Conservation (phyloP, 2,113 vertebrate genomes). For the Apodemus speciosus region DNA sequence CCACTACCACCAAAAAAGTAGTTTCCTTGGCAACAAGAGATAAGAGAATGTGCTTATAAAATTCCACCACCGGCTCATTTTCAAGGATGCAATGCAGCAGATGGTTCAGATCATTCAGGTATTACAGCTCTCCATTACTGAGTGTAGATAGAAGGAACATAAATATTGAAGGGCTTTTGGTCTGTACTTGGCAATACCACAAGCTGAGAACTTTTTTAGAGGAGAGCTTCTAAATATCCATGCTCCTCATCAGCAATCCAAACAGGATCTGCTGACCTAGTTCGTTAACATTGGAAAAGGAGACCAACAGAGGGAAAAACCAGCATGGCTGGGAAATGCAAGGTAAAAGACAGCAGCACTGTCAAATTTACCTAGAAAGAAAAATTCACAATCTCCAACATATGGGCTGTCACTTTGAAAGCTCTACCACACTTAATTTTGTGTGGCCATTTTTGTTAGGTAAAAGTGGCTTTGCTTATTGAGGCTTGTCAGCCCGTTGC, state of each 20-base stretch:
- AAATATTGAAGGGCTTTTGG: constrained; percentile 75
- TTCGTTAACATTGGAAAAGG: neutral
- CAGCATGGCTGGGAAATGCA: neutral
- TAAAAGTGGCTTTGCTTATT: neutral
- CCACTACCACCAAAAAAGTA: constrained; percentile 14
- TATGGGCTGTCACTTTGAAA: rapidly evolving
- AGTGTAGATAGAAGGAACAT: constrained; percentile 64
- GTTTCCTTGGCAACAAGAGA: constrained; percentile 82
- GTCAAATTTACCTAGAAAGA: neutral
- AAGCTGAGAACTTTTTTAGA: constrained; percentile 63
- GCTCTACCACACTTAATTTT: neutral
- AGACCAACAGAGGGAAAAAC: neutral
- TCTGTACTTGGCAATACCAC: constrained; percentile 61
- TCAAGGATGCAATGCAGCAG: constrained; percentile 71
- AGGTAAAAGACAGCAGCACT: neutral
- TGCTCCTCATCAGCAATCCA: neutral
- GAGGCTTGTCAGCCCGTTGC: neutral
- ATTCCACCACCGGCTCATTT: constrained; percentile 73
- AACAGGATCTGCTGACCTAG: neutral
- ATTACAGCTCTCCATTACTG: constrained; percentile 76
- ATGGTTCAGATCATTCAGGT: constrained; percentile 79
- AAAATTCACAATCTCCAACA: neutral
- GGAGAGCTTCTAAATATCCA: constrained; percentile 65
- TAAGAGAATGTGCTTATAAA: constrained; percentile 61
- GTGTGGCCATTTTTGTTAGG: rapidly evolving